Conservation (phyloP, 2,888 invertebrate genomes). For the Trichopria drosophilae region DNA sequence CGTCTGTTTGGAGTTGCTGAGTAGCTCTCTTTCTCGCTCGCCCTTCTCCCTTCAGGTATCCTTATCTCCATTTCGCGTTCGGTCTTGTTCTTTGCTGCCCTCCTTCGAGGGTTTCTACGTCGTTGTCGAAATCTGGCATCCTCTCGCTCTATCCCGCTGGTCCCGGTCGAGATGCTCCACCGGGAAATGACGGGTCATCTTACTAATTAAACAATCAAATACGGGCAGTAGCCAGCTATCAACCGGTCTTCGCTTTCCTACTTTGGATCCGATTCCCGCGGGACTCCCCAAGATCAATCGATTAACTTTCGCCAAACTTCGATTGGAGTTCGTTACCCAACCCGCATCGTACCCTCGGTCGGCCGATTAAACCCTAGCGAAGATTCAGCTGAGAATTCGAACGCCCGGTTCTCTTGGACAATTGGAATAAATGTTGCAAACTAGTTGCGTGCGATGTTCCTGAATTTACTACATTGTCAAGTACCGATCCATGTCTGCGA, state of each 20-base stretch:
- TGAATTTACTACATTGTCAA: too few relatives aligned
- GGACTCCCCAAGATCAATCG: constrained; percentile 45
- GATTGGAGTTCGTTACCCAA: constrained; percentile 44
- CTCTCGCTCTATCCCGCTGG: constrained; percentile 18
- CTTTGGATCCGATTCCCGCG: background rate
- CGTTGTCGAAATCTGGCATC: constrained; percentile 19
- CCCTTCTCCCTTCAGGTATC: constrained; percentile 21
- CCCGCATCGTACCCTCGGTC: constrained; percentile 30
- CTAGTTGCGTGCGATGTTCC: too few relatives aligned
- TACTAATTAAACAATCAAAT: constrained; percentile 60
- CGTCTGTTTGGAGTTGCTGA: constrained; percentile 46
- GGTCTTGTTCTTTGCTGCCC: constrained; percentile 33
- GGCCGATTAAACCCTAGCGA: constrained; percentile 20
- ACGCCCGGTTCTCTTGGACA: too few relatives aligned
- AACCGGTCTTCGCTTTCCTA: constrained; percentile 41
- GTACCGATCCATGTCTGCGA: too few relatives aligned
- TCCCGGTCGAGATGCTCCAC: constrained; percentile 31
- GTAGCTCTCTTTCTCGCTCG: constrained; percentile 41
- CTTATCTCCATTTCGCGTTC: constrained; percentile 34
- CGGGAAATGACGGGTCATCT: constrained; percentile 53
- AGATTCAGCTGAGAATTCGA: too few relatives aligned
- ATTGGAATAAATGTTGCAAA: too few relatives aligned
- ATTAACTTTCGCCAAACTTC: constrained; percentile 51
- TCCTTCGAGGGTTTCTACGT: constrained; percentile 21
- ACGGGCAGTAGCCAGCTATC: constrained; percentile 52